A percentile compares a stretch with the other conserved stretches of the same genome.
phyloP scores from a whole-genome alignment of 2,888 invertebrate genomes.

The Tinea trinotella region DNA sequence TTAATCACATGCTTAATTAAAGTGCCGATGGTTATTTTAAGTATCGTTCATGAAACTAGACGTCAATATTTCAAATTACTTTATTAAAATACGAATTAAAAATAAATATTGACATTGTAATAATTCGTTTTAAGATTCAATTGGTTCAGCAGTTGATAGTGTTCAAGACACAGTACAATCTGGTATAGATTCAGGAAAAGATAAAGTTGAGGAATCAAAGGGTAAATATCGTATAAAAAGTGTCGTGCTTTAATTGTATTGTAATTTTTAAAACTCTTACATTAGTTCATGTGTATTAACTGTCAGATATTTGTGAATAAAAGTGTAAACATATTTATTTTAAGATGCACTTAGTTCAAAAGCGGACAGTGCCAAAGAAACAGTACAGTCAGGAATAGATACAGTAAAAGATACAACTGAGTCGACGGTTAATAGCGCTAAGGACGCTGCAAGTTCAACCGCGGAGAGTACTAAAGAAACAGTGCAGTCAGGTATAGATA shows the following conservation, averaged over 20 bases:
- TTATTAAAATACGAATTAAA: no score
- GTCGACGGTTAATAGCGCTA: no score
- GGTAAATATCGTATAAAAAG: not conserved
- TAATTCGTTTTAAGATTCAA: slow-evolving; percentile 24
- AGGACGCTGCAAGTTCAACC: not conserved
- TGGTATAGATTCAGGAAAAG: slow-evolving; percentile 29
- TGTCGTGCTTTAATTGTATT: not conserved
- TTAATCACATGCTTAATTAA: no score
- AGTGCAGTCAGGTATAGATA: slow-evolving; percentile 1
- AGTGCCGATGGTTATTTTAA: no score
- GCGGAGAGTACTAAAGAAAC: not conserved
- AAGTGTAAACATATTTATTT: not conserved
- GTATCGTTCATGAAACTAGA: no score
- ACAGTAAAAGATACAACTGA: no score
- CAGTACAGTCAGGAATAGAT: no score
- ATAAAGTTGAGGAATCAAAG: not conserved
- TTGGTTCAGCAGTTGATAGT: slow-evolving; percentile 36
- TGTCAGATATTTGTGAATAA: no score
- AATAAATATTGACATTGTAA: no score
- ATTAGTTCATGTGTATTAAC: no score
- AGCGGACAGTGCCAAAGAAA: slow-evolving; percentile 7
- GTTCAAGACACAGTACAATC: slow-evolving; percentile 37
- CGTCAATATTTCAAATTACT: no score
- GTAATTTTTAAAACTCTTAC: not conserved
- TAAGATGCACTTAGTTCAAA: not conserved